Evolutionary conservation across 2,888 invertebrate genomes (phyloP).

Genomic region (Aphrophora alni): DNA sequence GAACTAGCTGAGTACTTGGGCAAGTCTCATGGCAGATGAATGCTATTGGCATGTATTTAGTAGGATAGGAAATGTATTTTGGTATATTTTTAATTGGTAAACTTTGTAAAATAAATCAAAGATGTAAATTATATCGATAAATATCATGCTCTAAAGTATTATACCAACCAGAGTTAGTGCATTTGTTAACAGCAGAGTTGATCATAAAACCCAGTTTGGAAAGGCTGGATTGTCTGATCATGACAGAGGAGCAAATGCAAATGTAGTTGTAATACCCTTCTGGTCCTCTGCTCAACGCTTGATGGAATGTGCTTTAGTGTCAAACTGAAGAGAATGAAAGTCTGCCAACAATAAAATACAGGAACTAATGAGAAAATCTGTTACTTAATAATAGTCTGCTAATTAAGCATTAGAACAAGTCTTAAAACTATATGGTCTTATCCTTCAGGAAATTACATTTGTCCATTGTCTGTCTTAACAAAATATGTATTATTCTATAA

Average conservation of each 20-base stretch:
- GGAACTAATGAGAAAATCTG: no score
- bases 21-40: background rate
- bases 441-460: no score
- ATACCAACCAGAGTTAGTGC: slow-evolving; percentile 15
- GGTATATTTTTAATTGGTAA: no score
- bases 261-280: background rate
- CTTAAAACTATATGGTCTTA: no score
- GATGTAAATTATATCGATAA: background rate
- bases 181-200: slow-evolving; percentile 57
- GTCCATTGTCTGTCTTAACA: no score
- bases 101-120: no score
- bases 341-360: background rate
- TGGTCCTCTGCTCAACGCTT: background rate
- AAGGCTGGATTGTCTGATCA: slow-evolving; percentile 69
- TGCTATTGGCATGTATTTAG: background rate
- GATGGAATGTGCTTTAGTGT: no score
- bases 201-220: slow-evolving; percentile 68
- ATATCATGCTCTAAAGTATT: background rate
- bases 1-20: background rate
- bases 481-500: no score
- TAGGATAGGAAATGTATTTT: no score
- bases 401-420: no score
- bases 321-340: no score
- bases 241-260: slow-evolving; percentile 40
- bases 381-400: no score